Evolutionary conservation across 2,113 vertebrate genomes (phyloP), one percentile per base, ranked within the genome.

Genomic region (Percina caprodes): DNA sequence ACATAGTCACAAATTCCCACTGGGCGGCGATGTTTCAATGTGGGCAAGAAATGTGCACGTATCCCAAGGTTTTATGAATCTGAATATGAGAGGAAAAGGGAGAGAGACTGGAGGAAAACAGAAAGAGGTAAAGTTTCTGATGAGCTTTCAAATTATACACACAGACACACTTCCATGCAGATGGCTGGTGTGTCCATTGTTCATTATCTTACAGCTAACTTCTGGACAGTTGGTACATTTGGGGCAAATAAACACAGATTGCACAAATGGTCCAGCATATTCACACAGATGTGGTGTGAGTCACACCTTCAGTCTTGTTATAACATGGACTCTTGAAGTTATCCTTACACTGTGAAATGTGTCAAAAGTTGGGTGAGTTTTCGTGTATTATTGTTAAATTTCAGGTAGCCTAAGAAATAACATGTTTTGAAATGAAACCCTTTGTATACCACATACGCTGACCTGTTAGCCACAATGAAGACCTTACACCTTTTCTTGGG

Each of bases 171-270:
- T 51, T 11, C 65, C 23, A 60, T 39, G 19, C n/a, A 45, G 0
- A 33, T 4, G 26, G 4, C 18, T 14, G 5, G 45, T 35, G 56
- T n/a, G 7, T 49, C 45, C 45, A 49, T 23, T 48, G 54, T 48
- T 39, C 21, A 24, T 24, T 21, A 46, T 21, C 48, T 45, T 30
- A 15, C 55, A 30, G 55, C 42, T 33, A n/a, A 49, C 18, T 30
- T 73, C 16, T 59, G 9, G 23, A 26, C 69, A 56, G 39, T 63
- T 26, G n/a, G 68, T 55, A 23, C 51, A 21, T 18, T 52, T 52
- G 26, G 63, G 63, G 24, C 63, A 67, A 49, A 49, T 30, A 49
- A 67, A 49, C 23, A 49, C 63, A 67, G 23, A 30, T 45, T 18
- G 63, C 63, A 66, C 62, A 66, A 24, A 48, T 15, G 1, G 23